These are phyloP conservation scores for Achroia grisella DNA, from an alignment of 1,140 invertebrate species.

Conservation along the genomic window DNA sequence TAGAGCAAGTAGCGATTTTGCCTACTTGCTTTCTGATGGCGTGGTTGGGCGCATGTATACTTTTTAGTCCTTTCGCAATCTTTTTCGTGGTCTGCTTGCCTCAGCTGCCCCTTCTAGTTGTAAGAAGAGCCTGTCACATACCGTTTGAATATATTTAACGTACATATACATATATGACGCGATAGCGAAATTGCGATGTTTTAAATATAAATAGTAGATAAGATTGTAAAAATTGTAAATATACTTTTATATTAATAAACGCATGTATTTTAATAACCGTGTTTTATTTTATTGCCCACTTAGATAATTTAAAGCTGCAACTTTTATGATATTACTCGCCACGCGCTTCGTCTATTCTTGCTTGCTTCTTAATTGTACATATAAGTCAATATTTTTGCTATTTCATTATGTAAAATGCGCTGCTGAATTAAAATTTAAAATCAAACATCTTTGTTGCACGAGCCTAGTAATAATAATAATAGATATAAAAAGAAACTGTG, in stretches of 20 bases:
- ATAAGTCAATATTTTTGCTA: too few relatives aligned
- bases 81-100: slow-evolving; percentile 70
- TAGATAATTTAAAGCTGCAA: too few relatives aligned
- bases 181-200: not conserved
- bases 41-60: slow-evolving; percentile 65
- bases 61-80: slow-evolving; percentile 71
- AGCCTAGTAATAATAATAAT: too few relatives aligned
- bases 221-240: slow-evolving; percentile 27
- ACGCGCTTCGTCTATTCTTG: too few relatives aligned
- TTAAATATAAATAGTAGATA: slow-evolving; percentile 7
- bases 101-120: slow-evolving; percentile 67
- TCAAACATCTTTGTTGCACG: too few relatives aligned
- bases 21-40: slow-evolving; percentile 66
- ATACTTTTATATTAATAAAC: slow-evolving; percentile 17
- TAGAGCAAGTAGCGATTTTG: slow-evolving; percentile 55
- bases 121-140: slow-evolving; percentile 70
- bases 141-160: slow-evolving; percentile 72
- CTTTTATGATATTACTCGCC: too few relatives aligned
- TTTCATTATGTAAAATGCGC: too few relatives aligned
- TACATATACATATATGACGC: not conserved
- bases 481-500: too few relatives aligned
- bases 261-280: not conserved
- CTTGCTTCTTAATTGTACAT: too few relatives aligned
- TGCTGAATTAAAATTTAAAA: too few relatives aligned
- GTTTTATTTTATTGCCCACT: too few relatives aligned